Percentiles rank a stretch among this genome's conserved stretches.
These are phyloP conservation scores for Allygus modestus DNA, from an alignment of 2,888 invertebrate genomes.

Conservation along the genomic window DNA sequence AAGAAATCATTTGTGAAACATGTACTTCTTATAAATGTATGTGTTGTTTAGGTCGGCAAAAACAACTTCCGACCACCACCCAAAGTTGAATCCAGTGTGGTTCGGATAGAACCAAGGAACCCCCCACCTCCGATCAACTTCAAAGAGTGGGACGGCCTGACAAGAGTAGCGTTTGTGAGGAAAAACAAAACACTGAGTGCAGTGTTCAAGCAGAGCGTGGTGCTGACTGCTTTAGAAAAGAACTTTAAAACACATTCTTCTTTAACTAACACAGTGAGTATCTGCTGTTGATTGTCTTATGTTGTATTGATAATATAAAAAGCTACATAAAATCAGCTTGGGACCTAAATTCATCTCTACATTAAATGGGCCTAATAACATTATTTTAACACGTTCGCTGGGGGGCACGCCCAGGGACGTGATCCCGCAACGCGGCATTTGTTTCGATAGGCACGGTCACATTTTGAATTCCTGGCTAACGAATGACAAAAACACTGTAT, in stretches of 20 bases:
- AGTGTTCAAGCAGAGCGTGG: constrained; percentile 91
- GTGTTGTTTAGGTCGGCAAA: constrained; percentile 86
- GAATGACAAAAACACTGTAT: too few relatives aligned
- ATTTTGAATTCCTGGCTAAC: too few relatives aligned
- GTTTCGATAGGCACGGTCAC: too few relatives aligned
- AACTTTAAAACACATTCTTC: constrained; percentile 95
- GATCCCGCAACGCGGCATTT: too few relatives aligned
- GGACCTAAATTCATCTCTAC: too few relatives aligned
- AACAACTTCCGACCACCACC: constrained; percentile 99
- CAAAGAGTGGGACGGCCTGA: constrained; percentile 98
- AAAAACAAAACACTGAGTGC: constrained; percentile 98
- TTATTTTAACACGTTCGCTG: too few relatives aligned
- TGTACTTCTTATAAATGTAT: too few relatives aligned
- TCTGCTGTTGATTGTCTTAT: not conserved
- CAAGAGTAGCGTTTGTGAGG: constrained; percentile 94
- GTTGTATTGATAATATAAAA: too few relatives aligned
- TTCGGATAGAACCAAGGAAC: constrained; percentile 97
- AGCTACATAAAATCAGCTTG: too few relatives aligned
- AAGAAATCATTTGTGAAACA: too few relatives aligned
- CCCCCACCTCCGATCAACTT: constrained; percentile 98
- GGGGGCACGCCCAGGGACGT: too few relatives aligned
- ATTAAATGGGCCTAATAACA: too few relatives aligned
- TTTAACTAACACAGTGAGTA: constrained; percentile 85
- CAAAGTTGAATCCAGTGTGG: constrained; percentile 99
- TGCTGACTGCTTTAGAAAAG: constrained; percentile 90